Percentiles rank a stretch among this genome's conserved stretches.
Conservation (phyloP, 2,888 invertebrate genomes). For the Macrosoma leucophasiata region DNA sequence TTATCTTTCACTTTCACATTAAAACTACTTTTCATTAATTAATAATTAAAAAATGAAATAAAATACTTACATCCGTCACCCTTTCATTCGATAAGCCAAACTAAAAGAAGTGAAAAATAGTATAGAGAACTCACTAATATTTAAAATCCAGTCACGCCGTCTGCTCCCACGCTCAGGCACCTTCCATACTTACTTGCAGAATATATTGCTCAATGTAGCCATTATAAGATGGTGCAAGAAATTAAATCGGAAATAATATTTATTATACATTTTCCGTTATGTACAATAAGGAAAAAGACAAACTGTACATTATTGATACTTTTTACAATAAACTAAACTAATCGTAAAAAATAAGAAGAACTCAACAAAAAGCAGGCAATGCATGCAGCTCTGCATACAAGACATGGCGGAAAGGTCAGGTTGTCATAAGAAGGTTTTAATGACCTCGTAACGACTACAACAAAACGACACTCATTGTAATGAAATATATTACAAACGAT, state of each 20-base stretch:
- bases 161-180: constrained; percentile 47
- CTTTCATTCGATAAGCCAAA: constrained; percentile 67
- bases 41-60: constrained; percentile 19
- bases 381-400: constrained; percentile 79
- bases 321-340: constrained; percentile 75
- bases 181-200: constrained; percentile 68
- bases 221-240: constrained; percentile 81
- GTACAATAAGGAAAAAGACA: constrained; percentile 69
- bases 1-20: constrained; percentile 53
- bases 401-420: constrained; percentile 81
- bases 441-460: constrained; percentile 74
- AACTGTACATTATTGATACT: constrained; percentile 73
- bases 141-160: constrained; percentile 50
- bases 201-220: constrained; percentile 81
- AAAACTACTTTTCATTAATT: constrained; percentile 37
- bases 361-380: constrained; percentile 82
- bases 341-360: constrained; percentile 72
- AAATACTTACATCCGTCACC: constrained; percentile 59
- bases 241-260: constrained; percentile 81
- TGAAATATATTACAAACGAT: constrained; percentile 75
- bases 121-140: constrained; percentile 43
- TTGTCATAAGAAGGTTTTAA: constrained; percentile 78
- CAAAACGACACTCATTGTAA: constrained; percentile 83
- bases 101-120: constrained; percentile 55
- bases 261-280: constrained; percentile 71